These are phyloP conservation scores for Phylloscopus collybita DNA, from an alignment of 2,797 vertebrate species.

Conservation along the genomic window DNA sequence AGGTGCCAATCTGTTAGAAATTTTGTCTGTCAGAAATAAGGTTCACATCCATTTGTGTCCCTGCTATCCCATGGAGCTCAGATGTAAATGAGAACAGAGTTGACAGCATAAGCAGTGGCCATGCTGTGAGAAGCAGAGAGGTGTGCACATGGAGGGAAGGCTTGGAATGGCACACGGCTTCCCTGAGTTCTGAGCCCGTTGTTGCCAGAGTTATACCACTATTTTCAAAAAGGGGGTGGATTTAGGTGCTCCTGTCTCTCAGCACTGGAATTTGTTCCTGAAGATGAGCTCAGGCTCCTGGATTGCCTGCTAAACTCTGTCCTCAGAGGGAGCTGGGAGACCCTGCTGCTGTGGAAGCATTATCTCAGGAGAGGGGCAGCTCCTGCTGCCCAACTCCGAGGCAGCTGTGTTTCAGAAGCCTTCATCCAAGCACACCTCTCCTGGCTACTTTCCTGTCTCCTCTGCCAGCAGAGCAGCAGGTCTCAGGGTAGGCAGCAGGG, in stretches of 20 bases:
- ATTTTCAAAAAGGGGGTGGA: rapidly evolving
- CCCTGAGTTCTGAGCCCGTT: neutral
- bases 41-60: neutral
- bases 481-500: neutral
- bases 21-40: neutral
- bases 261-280: neutral
- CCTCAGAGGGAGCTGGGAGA: neutral
- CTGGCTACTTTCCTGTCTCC: too few relatives aligned
- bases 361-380: rapidly evolving
- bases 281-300: neutral
- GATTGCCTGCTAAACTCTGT: neutral
- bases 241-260: neutral
- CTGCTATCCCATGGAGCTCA: neutral
- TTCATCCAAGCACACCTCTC: neutral
- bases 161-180: rapidly evolving
- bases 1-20: neutral
- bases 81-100: neutral
- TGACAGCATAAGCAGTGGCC: neutral
- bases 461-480: neutral
- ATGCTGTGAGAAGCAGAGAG: neutral
- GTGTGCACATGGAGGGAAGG: neutral
- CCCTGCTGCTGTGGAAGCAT: neutral
- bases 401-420: neutral
- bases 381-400: neutral
- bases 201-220: neutral